Base-by-base conservation (phyloP, 2,113 vertebrate species). In the Brachionichthys hirsutus region DNA sequence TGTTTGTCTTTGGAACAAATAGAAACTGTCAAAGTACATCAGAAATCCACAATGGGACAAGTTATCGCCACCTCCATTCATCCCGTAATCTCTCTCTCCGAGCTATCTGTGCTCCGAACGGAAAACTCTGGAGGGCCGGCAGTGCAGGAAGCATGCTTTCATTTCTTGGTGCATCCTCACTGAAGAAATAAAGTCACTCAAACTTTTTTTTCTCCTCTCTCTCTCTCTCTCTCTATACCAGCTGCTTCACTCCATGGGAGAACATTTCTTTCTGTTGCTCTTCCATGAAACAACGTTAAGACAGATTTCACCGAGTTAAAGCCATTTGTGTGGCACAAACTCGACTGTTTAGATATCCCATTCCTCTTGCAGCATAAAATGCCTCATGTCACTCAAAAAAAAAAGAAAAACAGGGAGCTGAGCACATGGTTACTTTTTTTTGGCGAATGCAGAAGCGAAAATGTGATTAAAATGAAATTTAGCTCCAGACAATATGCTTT, bases 1-100 rank as follows among this genome's bases (percentile, higher is more conserved):
- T 67, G 76, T 87, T 87, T 81, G 77, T 88, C 76, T 83, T 72
- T 55, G 62, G 73, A 62, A 77, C 82, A 87, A 89, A 77, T 73
- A 82, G 71, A 86, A 88, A 74, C 70, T 52, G 75, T 83, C 81
- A 77, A 60, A 80, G 56, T 64, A 62, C 77, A 82, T 73, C 75
- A 80, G 65, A 79, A 67, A 70, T 50, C 42, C 60, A 80, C 71
- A 71, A 75, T 43, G 38, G 54, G 43, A 52, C 75, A 54, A 67
- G 73, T 78, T 81, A 61, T 77, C 51, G 7, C 54, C 65, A 45
- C 64, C 30, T 63, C 65, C 67, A 49, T 62, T 67, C 59, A 54
- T 20, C 61, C 17, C 38, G 4, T 45, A 59, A 13, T 24, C 4
- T 38, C 36, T 42, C 38, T 1, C 58, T 64, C 48, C 35, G 34